Conservation (phyloP, 2,797 vertebrate species). For the Sebastes trivittatus region DNA sequence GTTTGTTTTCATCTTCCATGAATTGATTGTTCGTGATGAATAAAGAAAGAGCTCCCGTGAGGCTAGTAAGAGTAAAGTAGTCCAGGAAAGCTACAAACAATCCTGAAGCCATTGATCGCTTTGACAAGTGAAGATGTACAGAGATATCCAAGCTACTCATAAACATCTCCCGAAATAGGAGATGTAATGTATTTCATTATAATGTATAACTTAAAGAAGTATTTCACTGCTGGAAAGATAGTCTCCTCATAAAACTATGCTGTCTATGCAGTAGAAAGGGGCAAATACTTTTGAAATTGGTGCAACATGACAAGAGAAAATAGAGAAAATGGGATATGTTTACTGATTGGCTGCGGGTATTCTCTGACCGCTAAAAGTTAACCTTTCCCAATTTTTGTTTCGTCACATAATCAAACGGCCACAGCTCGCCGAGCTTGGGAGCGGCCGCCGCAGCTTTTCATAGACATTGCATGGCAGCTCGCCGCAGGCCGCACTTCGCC, state of each 20-base stretch:
- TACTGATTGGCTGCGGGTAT: no score
- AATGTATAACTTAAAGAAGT: not conserved
- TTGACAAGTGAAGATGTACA: not conserved
- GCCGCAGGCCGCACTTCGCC: no score
- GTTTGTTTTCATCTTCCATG: constrained; percentile 14
- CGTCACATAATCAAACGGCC: no score
- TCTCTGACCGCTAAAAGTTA: no score
- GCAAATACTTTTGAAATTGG: not conserved
- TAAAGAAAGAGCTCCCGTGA: constrained; percentile 9
- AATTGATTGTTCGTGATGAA: constrained; percentile 25
- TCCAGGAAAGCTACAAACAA: not conserved
- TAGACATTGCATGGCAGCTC: no score
- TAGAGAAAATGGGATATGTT: no score
- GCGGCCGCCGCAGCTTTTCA: no score
- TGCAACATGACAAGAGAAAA: no score
- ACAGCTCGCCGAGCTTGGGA: no score
- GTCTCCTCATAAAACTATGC: not conserved
- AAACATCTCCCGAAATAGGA: not conserved
- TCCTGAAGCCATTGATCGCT: not conserved
- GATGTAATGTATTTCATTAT: not conserved
- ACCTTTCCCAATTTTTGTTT: no score
- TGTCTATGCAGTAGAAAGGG: not conserved
- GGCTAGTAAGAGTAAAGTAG: not conserved
- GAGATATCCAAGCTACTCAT: not conserved
- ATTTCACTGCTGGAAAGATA: not conserved